A percentile compares a stretch with the other conserved stretches of the same genome.
These are phyloP conservation scores for Eumerus sabulonum DNA, from an alignment of 2,888 invertebrate genomes.

Conservation along the genomic window DNA sequence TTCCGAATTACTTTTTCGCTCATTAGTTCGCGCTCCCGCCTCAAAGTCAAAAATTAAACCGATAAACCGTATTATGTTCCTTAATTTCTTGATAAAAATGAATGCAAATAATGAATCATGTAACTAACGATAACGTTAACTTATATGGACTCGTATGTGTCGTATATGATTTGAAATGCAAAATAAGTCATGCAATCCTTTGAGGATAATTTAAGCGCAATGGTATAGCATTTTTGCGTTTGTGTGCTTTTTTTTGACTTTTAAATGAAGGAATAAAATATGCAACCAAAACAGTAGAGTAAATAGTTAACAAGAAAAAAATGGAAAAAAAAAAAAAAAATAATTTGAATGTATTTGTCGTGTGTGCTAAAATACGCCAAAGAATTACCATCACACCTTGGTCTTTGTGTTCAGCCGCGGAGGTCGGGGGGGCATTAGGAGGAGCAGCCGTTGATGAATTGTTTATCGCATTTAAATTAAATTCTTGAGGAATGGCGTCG, in stretches of 20 bases:
- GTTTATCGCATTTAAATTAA: slow-evolving; percentile 67
- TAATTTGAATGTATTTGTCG: slow-evolving; percentile 40
- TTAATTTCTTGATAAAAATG: slow-evolving; percentile 12
- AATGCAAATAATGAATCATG: slow-evolving; percentile 19
- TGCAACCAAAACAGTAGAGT: neutral
- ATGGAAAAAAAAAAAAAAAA: slow-evolving; percentile 25
- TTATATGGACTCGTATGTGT: slow-evolving; percentile 15
- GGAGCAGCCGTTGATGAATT: slow-evolving; percentile 70
- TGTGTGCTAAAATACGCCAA: slow-evolving; percentile 69
- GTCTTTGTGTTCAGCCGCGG: slow-evolving; percentile 79
- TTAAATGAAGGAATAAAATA: slow-evolving; percentile 12
- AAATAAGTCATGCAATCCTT: no score
- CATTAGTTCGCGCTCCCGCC: neutral
- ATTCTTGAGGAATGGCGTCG: slow-evolving; percentile 71
- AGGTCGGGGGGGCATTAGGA: slow-evolving; percentile 72
- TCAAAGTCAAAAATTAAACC: no score
- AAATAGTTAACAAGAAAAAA: slow-evolving; percentile 14
- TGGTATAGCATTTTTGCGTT: slow-evolving; percentile 5
- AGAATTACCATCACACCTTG: slow-evolving; percentile 80
- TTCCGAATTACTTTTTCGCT: neutral
- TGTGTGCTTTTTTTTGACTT: slow-evolving; percentile 14
- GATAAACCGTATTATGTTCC: neutral
- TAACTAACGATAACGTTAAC: no score
- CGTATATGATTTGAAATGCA: neutral
- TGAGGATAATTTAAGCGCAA: no score